Conservation (phyloP, 2,888 invertebrate species). For the Cactoblastis cactorum region DNA sequence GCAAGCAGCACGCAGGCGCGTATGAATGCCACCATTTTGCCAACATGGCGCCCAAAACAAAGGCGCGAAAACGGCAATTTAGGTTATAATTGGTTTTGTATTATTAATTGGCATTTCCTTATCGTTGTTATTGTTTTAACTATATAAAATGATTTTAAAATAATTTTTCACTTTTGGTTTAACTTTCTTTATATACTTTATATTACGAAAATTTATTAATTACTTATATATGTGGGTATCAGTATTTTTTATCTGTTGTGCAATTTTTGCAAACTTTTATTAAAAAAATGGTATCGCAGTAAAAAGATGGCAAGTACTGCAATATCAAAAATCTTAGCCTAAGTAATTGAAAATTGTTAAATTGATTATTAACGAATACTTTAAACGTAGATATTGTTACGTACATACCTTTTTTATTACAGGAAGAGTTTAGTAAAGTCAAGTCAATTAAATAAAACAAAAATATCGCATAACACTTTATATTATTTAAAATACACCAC, state of each 20-base stretch:
- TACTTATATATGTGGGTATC: too few species aligned
- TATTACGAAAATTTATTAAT: too few species aligned
- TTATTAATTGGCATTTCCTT: slow-evolving; percentile 16
- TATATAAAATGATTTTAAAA: neutral
- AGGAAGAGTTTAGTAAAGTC: too few species aligned
- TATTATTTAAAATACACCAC: slow-evolving; percentile 76
- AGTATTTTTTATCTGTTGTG: too few species aligned
- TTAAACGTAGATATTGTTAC: too few species aligned
- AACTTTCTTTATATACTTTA: neutral
- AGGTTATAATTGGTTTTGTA: slow-evolving; percentile 37
- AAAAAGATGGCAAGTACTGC: too few species aligned
- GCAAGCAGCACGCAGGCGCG: slow-evolving; percentile 56
- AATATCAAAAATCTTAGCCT: too few species aligned
- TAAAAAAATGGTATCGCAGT: too few species aligned
- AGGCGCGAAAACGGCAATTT: slow-evolving; percentile 23
- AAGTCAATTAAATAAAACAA: slow-evolving; percentile 31
- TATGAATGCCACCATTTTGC: slow-evolving; percentile 59
- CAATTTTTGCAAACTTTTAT: too few species aligned
- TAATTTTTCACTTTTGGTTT: neutral
- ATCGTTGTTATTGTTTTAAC: slow-evolving; percentile 2
- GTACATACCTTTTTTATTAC: too few species aligned
- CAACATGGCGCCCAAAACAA: slow-evolving; percentile 50
- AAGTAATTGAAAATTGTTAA: too few species aligned
- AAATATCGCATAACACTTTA: slow-evolving; percentile 68
- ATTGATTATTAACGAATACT: too few species aligned